Conservation (phyloP, 2,888 invertebrate species). For the Allolobophora icterica region DNA sequence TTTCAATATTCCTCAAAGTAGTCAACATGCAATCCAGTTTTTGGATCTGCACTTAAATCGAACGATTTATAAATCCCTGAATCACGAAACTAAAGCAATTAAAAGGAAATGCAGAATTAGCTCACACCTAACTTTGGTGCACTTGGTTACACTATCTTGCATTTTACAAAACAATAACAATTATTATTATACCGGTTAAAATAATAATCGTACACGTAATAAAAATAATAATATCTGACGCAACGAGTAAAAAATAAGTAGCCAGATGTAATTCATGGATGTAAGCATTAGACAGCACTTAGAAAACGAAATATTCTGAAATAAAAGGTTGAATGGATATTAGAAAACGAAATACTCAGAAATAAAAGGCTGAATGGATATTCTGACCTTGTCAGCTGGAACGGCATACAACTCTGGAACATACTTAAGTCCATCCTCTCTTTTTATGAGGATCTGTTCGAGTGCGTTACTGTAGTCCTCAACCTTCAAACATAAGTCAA, state of each 20-base stretch:
- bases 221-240: too few relatives aligned
- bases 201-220: too few relatives aligned
- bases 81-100: background rate
- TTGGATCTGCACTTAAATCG: background rate
- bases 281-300: too few relatives aligned
- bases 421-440: constrained; percentile 82
- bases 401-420: constrained; percentile 94
- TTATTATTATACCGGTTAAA: too few relatives aligned
- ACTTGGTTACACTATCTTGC: too few relatives aligned
- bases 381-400: constrained; percentile 73
- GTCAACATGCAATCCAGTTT: background rate
- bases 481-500: constrained; percentile 53
- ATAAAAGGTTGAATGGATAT: background rate
- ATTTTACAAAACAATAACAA: too few relatives aligned
- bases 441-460: constrained; percentile 75
- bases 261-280: background rate
- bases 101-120: background rate
- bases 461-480: constrained; percentile 63
- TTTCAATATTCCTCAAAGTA: background rate
- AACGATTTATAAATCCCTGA: background rate
- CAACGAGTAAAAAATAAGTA: too few relatives aligned
- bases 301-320: background rate
- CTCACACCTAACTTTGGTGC: background rate
- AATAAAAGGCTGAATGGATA: background rate
- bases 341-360: background rate